Base-by-base conservation (phyloP, 2,113 vertebrate genomes). In the Hemichromis elongatus region DNA sequence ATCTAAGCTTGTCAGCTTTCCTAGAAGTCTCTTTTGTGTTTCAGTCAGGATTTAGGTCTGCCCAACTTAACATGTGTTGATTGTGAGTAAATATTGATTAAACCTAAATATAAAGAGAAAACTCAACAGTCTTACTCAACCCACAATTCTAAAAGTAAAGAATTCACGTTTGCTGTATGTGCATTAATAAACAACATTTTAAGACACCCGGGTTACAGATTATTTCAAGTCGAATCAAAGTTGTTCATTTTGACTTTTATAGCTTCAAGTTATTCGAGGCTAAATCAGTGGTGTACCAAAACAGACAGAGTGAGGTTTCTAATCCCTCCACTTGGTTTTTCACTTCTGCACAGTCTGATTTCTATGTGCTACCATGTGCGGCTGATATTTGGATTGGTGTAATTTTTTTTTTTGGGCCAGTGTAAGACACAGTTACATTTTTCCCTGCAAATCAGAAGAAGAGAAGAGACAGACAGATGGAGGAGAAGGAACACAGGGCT, bases 401-500 rank as follows among this genome's bases (percentile, higher is more conserved):
- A 30, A 59, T 61, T 13, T 19, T 9, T 8, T 52, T 45, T 3
- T 42, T 45, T 70, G 45, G 37, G 35, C 53, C 54, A 12, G 77
- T 47, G 68, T 11, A 13, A 66, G 47, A 82, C 18, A 19, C 68
- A 50, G 61, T 63, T 73, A 10, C 19, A 55, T 19, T 82, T 70
- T 42, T 37, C 12, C 14, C 55, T 82, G 88, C 75, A 79, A 81
- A 84, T 80, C 86, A 91, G 59, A 79, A 53, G 54, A 87, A 68
- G 66, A 81, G 56, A 59, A 45, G 84, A 86, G 89, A 90, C 45
- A 42, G 92, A 83, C 92, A 93, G 92, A 93, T 94, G 91, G 93
- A 90, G 91, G 91, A 86, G 53, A 50, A 91, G 86, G 91, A 91
- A 84, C 84, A 83, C 77, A 70, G 55, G 88, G 84, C 88, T 90